Conservation (phyloP, 1,140 invertebrate genomes). For the Drosophila willistoni region DNA sequence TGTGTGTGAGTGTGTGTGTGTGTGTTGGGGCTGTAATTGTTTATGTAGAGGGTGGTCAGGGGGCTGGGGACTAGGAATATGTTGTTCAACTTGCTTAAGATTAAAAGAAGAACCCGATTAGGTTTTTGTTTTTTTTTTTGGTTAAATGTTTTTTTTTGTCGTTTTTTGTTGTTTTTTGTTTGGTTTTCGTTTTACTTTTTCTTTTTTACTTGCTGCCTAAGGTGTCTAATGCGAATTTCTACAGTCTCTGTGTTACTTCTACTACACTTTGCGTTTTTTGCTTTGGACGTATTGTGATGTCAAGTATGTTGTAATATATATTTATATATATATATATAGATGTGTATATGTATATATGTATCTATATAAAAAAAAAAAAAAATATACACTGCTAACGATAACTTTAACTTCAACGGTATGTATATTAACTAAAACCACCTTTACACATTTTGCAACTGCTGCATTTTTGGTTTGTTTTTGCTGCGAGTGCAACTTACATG, state of each 20-base stretch:
- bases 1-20: conserved; percentile 42
- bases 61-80: conserved; percentile 53
- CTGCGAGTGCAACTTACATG: conserved; percentile 65
- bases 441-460: conserved; percentile 24
- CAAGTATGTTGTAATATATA: conserved; percentile 60
- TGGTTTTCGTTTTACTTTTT: conserved; percentile 6
- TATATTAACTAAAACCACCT: conserved; percentile 69
- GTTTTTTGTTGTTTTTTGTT: conserved; percentile 30
- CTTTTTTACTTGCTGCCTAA: conserved; percentile 59
- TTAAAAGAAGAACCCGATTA: conserved; percentile 70
- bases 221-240: conserved; percentile 79
- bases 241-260: conserved; percentile 79
- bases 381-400: conserved; percentile 64
- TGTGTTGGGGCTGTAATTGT: conserved; percentile 32
- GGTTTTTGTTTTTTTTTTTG: conserved; percentile 37
- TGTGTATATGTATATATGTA: conserved; percentile 29
- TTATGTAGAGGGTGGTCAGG: conserved; percentile 22
- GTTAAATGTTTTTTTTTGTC: conserved; percentile 19
- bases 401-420: conserved; percentile 74
- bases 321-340: conserved; percentile 41
- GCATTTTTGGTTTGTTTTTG: neutral
- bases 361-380: conserved; percentile 73
- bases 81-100: conserved; percentile 66
- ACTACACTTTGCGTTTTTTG: conserved; percentile 69
- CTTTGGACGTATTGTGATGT: conserved; percentile 81